phyloP scores from a whole-genome alignment of 2,113 vertebrate genomes.

The Corvus hawaiiensis region DNA sequence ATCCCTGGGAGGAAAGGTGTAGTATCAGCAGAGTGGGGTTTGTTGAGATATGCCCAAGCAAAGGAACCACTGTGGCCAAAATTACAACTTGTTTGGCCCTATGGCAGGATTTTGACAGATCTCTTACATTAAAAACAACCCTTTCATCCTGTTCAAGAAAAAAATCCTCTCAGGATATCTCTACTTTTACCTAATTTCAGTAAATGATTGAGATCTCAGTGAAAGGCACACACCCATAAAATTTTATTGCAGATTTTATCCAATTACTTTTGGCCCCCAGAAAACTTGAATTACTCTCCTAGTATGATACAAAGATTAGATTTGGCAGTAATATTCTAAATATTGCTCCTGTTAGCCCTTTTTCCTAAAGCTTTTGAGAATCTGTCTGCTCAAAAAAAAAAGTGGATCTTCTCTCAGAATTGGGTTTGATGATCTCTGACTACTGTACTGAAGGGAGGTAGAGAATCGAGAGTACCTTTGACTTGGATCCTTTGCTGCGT shows the following conservation, averaged over 20 bases:
- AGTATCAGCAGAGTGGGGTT: background rate
- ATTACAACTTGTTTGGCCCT: background rate
- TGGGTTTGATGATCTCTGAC: background rate
- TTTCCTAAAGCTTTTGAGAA: background rate
- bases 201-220: slow-evolving; percentile 41
- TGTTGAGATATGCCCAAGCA: background rate
- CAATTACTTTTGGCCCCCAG: slow-evolving; percentile 37
- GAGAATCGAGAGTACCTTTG: background rate
- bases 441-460: background rate
- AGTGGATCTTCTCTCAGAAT: background rate
- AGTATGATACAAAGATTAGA: slow-evolving; percentile 11
- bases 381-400: no score
- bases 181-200: background rate
- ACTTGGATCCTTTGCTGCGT: background rate
- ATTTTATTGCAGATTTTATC: slow-evolving; percentile 28
- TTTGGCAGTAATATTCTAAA: background rate
- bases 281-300: background rate
- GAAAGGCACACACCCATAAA: background rate
- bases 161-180: background rate
- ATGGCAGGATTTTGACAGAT: background rate
- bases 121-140: background rate
- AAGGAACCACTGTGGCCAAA: background rate
- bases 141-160: background rate
- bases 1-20: background rate
- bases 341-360: background rate